Evolutionary conservation across 1,140 invertebrate species (phyloP), one percentile per base, ranked within the genome.

Genomic region (Aleiodes sp.): DNA sequence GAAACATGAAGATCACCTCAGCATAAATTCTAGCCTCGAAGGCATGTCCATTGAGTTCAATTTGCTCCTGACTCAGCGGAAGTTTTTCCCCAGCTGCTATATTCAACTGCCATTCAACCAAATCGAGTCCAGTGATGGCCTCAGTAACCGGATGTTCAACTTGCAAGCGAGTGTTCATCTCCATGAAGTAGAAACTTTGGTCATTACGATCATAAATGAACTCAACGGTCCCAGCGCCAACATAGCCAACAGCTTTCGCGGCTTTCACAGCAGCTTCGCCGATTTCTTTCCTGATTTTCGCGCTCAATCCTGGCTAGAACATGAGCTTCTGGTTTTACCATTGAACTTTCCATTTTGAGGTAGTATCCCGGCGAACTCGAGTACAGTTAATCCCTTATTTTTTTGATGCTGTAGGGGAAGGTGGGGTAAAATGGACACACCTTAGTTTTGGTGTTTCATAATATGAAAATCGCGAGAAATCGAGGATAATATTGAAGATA

Each of bases 111-210:
- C 98, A 99, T 85, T 99, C 96, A 0, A 99, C 98, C 24, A 99
- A 87, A 88, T 99, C 98, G 1, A 90, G 90, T 4, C 91, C 93
- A 31, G 97, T 98, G 43, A 99, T 95, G 92, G 97, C 98, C 87
- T 98, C 98, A 1, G 97, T 97, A n/a, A 99, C 93, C 0, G 98
- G 97, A 88, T 99, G 98, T 84, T 99, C 97, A 0, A 98, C 93
- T 84, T 98, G 96, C 4, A 98, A 87, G 12, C 97, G 87, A 0
- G 97, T 99, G 81, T 98, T 99, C 96, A 99, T 98, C 87, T 98
- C 97, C 98, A 99, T 99, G 80, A 99, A 99, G 87, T 97, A 96
- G 82, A 99, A 99, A 64, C 92, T 93, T 39, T 96, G 90, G 28
- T 93, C 89, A 35, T 88, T 82, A 56, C 90, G 88, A 82, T 98